Conservation (phyloP, 2,113 vertebrate species). For the Emydocephalus ijimae region DNA sequence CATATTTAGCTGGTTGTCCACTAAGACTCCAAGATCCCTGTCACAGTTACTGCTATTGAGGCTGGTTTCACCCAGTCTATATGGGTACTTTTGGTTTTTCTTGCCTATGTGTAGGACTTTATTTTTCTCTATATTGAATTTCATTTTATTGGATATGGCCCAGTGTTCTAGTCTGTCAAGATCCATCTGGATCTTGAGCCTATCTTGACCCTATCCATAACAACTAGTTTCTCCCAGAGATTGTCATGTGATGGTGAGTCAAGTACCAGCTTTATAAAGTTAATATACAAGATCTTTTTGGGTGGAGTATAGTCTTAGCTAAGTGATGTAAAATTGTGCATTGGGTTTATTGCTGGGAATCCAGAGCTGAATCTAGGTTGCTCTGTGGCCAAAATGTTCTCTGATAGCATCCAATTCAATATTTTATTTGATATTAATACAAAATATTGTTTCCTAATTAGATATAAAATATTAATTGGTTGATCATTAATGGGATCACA, state of each 20-base stretch:
- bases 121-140: too few relatives aligned
- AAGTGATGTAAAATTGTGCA: not conserved
- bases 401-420: not conserved
- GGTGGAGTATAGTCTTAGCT: not conserved
- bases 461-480: not conserved
- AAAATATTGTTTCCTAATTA: not conserved
- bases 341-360: not conserved
- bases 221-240: not conserved
- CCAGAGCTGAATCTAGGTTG: not conserved
- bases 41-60: too few relatives aligned
- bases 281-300: not conserved
- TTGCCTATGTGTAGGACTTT: too few relatives aligned
- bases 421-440: not conserved
- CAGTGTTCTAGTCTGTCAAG: too few relatives aligned
- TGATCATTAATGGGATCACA: not conserved
- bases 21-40: too few relatives aligned
- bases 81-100: too few relatives aligned
- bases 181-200: too few relatives aligned
- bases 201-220: not conserved
- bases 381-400: not conserved
- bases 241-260: not conserved
- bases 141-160: too few relatives aligned
- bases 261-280: not conserved
- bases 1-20: too few relatives aligned
- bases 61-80: too few relatives aligned